Evolutionary conservation across 1,140 invertebrate species (phyloP).

Genomic region (Cotesia typhae): DNA sequence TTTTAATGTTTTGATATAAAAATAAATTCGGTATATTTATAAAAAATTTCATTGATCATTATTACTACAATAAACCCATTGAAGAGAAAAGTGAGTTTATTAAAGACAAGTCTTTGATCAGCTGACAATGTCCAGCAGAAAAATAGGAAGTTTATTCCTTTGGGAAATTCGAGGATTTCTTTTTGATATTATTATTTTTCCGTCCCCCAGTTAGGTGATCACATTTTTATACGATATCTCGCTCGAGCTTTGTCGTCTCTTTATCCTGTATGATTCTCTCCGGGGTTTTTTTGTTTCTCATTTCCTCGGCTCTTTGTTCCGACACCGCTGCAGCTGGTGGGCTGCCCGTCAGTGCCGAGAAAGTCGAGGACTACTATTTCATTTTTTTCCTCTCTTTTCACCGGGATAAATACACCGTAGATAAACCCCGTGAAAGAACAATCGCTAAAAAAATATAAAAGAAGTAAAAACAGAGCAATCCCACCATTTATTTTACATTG

Average conservation of each 20-base stretch:
- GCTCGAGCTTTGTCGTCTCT: constrained; percentile 27
- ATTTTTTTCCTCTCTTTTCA: constrained; percentile 2
- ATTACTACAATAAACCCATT: no score
- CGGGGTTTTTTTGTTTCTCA: constrained; percentile 18
- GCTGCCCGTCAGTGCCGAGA: constrained; percentile 10
- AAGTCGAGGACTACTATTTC: neutral
- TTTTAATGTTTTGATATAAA: no score
- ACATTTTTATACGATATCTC: constrained; percentile 26
- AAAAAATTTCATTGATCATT: neutral
- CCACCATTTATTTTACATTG: no score
- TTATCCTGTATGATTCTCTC: constrained; percentile 21
- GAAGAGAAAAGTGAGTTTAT: neutral
- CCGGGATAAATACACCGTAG: constrained; percentile 11
- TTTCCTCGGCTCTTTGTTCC: constrained; percentile 14
- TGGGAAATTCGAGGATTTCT: constrained; percentile 38
- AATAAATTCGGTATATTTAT: no score
- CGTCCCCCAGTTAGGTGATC: constrained; percentile 24
- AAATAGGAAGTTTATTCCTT: constrained; percentile 33
- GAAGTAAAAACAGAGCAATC: neutral
- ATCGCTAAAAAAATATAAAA: neutral
- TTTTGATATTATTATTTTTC: constrained; percentile 22
- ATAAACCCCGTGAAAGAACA: constrained; percentile 5
- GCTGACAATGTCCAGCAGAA: constrained; percentile 7
- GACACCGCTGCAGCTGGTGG: neutral
- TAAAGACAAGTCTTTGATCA: neutral